Base-by-base conservation (phyloP, 1,140 invertebrate genomes). In the Acyrthosiphon pisum region DNA sequence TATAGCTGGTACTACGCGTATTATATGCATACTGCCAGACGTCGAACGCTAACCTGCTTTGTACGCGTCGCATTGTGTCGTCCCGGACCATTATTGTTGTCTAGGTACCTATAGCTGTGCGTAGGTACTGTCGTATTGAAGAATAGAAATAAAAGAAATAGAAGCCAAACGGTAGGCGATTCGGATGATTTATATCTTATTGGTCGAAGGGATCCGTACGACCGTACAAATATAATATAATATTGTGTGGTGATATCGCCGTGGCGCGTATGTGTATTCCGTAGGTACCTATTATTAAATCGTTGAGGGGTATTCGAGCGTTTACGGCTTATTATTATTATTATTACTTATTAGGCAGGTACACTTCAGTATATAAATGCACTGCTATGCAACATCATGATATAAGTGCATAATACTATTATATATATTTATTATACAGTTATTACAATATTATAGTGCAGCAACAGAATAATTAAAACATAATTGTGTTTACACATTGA, bases 21-120 rank as follows among this genome's bases (percentile, higher is more conserved):
- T 50, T 50, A 50, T 88, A 88, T 88, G 23, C 37, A 46, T 14
- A 26, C 18, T 35, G n/a, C 7, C 7, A 35, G 37, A 56, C 35
- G 50, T 56, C 50, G 37, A 90, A 90, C 37, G 88, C 50, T 90
- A 90, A 60, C 88, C 88, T 90, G 88, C 88, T 90, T 90, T 90
- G 88, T 90, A 37, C 26, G 35, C 88, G 37, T 90, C 37, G 9
- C 23, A 90, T 90, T 90, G 50, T 90, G 50, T 56, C 88, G 35
- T 60, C 87, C 48, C 26, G n/a, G 30, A 48, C 87, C 30, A 14
- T 90, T 41, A 87, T 48, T 30, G 23, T 48, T 86, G 41, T n/a
- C 30, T 26, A 86, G 41, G 41, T 86, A 41, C 23, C 26, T 6
- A n/a, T 53, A 6, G 2, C 14, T 76, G 30, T n/a, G 9, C 11